Conservation (phyloP, 2,888 invertebrate species). For the Ormyrus pomaceus region DNA sequence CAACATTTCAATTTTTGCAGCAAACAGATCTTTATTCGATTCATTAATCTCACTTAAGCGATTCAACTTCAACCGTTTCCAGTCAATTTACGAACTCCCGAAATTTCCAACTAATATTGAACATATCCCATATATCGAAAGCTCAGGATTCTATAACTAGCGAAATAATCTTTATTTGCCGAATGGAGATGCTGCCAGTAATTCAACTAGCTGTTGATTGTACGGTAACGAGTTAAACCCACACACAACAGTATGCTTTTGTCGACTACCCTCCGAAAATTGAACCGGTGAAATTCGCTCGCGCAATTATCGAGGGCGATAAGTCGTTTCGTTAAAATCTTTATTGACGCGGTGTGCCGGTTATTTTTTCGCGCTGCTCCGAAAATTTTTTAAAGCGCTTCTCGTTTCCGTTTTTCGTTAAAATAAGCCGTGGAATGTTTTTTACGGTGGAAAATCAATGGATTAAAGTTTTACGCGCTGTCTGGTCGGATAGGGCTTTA, state of each 20-base stretch:
- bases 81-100: neutral
- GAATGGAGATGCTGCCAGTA: constrained; percentile 14
- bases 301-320: neutral
- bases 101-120: neutral
- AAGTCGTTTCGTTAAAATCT: neutral
- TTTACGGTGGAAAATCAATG: too few relatives aligned
- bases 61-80: neutral
- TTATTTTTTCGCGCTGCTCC: too few relatives aligned
- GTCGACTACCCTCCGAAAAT: neutral
- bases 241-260: neutral
- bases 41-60: too few relatives aligned
- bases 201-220: constrained; percentile 19
- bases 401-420: too few relatives aligned
- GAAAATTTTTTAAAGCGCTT: too few relatives aligned
- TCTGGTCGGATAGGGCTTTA: too few relatives aligned
- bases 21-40: too few relatives aligned
- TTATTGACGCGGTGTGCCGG: too few relatives aligned
- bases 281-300: neutral
- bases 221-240: constrained; percentile 13
- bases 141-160: constrained; percentile 14
- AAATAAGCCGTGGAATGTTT: too few relatives aligned
- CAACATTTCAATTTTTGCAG: too few relatives aligned
- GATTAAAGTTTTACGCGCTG: too few relatives aligned
- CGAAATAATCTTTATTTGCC: constrained; percentile 15
- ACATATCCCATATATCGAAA: neutral